A percentile compares a stretch with the other conserved stretches of the same genome.
Conservation (phyloP, 2,113 vertebrate genomes). For the Potamarius usumacintae region DNA sequence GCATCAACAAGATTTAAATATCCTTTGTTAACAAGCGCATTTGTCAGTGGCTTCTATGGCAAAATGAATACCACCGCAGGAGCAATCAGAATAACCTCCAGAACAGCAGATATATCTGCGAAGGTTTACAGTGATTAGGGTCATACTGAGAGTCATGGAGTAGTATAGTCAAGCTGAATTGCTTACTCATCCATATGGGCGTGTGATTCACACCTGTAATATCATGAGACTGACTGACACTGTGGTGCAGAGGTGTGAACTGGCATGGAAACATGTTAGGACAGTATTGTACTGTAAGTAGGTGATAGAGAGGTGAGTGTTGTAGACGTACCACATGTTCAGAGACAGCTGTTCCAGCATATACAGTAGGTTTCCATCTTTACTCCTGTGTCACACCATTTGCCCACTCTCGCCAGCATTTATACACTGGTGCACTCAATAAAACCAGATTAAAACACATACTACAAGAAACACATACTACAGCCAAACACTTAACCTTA, state of each 20-base stretch:
- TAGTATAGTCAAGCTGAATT: neutral
- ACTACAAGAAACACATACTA: neutral
- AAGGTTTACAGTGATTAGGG: neutral
- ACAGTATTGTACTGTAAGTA: neutral
- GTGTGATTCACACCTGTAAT: slow-evolving; percentile 14
- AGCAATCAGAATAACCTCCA: neutral
- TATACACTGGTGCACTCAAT: neutral
- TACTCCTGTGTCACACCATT: neutral
- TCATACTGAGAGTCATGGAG: neutral
- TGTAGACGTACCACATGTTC: neutral
- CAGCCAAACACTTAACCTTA: slow-evolving; percentile 14
- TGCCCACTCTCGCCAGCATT: neutral
- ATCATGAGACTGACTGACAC: slow-evolving; percentile 3
- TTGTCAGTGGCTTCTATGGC: neutral
- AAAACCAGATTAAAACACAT: neutral
- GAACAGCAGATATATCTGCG: neutral
- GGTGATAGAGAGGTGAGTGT: neutral
- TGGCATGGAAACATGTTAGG: neutral
- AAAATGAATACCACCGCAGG: neutral
- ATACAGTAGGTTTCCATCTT: neutral
- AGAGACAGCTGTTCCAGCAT: neutral
- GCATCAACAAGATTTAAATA: neutral
- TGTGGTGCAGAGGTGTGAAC: slow-evolving; percentile 22
- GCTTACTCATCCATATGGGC: neutral
- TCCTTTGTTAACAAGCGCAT: neutral